Evolutionary conservation across 2,113 vertebrate genomes (phyloP), one percentile per base, ranked within the genome.

Genomic region (Brevimyrus niger): DNA sequence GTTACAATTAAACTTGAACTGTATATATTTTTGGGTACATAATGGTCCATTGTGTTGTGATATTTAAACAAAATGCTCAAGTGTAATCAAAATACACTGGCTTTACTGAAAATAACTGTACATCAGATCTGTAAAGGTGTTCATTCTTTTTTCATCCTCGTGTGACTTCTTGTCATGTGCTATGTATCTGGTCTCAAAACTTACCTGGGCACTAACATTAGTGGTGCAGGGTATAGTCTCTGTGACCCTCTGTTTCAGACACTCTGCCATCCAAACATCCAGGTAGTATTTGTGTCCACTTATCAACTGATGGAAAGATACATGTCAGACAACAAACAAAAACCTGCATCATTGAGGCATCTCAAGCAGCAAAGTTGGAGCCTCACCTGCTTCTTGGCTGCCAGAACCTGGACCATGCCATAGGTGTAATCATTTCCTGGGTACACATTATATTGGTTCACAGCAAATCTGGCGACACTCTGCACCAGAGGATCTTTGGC

Each of bases 251-350:
- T 84, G 42, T 10, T 84, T 84, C 42, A 84, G 38, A 9, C 82
- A 84, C 44, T 84, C 82, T 84, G 82, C 82, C 82, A 84, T 84
- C 82, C 82, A 84, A 47, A 84, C 82, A 84, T 84, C 82, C 82
- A 84, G 44, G 21, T 84, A 84, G 82, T 84, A 84, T 47, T 84
- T 84, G 23, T 50, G 23, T 17, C 85, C 85, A 86, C 48, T 86
- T 23, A 86, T 51, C 85, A 86, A 21, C 85, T 86, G 85, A 51
- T 53, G 85, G 85, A 31, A 35, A 48, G 48, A 46, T 35, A 21
- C 27, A 51, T 1, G 3, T 86, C 6, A 51, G 10, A 86, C 6
- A 31, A 86, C 47, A 35, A n/a, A 86, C 48, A 21, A 27, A 46
- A 53, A 86, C 11, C 15, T 0, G 31, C 23, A 48, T 11, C 84